Evolutionary conservation across 2,888 invertebrate genomes (phyloP), one percentile per base, ranked within the genome.

Genomic region (Dioctria rufipes): DNA sequence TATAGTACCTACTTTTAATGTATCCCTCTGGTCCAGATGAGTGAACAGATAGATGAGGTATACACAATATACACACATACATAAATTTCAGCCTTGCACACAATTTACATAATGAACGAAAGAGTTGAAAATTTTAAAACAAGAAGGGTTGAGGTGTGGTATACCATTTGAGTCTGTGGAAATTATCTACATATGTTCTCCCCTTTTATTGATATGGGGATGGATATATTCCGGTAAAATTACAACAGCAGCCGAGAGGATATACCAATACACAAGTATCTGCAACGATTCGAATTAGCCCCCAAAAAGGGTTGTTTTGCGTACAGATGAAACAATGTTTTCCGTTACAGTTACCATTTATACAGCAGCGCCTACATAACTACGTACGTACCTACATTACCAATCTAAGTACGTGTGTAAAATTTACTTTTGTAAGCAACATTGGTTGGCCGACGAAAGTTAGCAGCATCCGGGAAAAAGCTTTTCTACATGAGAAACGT

Each of bases 101-200:
- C 79, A 79, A 80, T 80, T 82, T 82, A 82, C 82, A 82, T 80
- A 82, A 80, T 82, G 82, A 80, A 82, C 75, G 82, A 82, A 82
- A 82, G 82, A 82, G 82, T 82, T 82, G 82, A 79, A 82, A 73
- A 77, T 80, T 80, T 82, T 80, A 82, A 80, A 82, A 80, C 75
- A 80, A 83, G 81, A 83, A 82, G 82, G 80, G 69, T 80, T 82
- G 80, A 81, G 75, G 67, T 80, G 81, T 79, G 82, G 79, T 67
- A 82, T 78, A 82, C 77, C 83, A 81, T 81, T 83, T 82, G 25
- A 82, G 81, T 67, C 77, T 83, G 75, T 66, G 65, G 60, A 82
- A 82, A 83, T 83, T 81, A 83, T 83, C 83, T 81, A 82, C 83
- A 83, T 82, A 80, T 77, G 83, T 65, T 83, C 65, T 46, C 75